Evolutionary conservation across 2,113 vertebrate species (phyloP), one percentile per base, ranked within the genome.

Genomic region (Xenus cinereus): DNA sequence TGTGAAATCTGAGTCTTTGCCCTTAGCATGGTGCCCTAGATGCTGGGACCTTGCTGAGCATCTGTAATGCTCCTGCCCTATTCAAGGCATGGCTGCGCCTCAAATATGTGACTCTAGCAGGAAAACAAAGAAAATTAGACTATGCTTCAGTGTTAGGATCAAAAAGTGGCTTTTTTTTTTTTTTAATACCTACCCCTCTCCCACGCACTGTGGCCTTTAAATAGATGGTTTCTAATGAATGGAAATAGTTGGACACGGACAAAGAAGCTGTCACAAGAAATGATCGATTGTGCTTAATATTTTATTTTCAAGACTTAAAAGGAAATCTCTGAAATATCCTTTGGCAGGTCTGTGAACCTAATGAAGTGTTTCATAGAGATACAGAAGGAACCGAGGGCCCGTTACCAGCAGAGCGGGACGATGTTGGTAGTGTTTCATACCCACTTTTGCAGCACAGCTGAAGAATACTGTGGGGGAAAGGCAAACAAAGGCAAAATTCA

Each of bases 241-340:
- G 35, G 43, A 67, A 94, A 48, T 59, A 78, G 68, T 50, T 96
- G 63, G 39, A 43, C 57, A 63, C 9, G 43, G 56, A 64, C 51
- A 75, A 78, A 89, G 72, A 84, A 87, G 17, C 60, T 95, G 95
- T 93, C 83, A 32, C 2, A 3, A 64, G 68, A 64, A 93, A 87
- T 92, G 90, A 89, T 66, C 87, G 89, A 96, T 95, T 86, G 13
- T 57, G 46, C 69, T 90, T 93, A 84, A 81, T 92, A 90, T 89
- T 93, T 95, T 92, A 86, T 87, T 93, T 94, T 89, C 95, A 71
- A 56, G 76, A 78, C 82, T 90, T 90, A 78, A 90, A 93, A 90
- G 60, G 63, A 95, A 87, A 87, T 78, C 54, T 90, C 80, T 86
- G 79, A 87, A 95, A 87, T 92, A 92, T 64, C 73, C 60, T 92